A percentile compares a stretch with the other conserved stretches of the same genome.
Conservation (phyloP, 2,797 vertebrate genomes). For the Gymnothorax reevesii region DNA sequence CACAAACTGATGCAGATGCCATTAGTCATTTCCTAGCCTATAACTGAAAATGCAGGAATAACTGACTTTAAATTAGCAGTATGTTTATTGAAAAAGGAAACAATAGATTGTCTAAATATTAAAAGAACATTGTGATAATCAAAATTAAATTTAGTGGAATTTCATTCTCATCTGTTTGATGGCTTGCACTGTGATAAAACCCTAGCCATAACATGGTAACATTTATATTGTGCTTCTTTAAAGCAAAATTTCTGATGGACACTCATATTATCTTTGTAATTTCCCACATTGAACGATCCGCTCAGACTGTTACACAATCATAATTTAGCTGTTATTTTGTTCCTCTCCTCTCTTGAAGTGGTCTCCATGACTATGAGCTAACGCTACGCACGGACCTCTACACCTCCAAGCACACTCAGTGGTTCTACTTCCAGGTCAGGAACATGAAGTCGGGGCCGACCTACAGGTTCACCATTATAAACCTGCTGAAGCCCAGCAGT, state of each 20-base stretch:
- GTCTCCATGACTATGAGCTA: conserved; percentile 82
- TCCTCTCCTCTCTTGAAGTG: conserved; percentile 62
- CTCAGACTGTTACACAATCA: not conserved
- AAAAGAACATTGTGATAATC: too few species aligned
- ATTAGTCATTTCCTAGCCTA: too few species aligned
- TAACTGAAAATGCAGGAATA: too few species aligned
- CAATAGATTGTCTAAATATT: too few species aligned
- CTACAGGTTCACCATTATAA: conserved; percentile 89
- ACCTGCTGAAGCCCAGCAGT: conserved; percentile 87
- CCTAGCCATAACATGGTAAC: not conserved
- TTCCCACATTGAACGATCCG: not conserved
- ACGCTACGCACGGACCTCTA: conserved; percentile 85
- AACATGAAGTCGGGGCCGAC: conserved; percentile 77
- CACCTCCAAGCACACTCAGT: conserved; percentile 90
- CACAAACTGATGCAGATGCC: too few species aligned
- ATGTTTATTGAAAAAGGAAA: too few species aligned
- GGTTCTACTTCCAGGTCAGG: conserved; percentile 93
- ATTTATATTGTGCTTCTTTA: not conserved
- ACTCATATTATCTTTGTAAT: not conserved
- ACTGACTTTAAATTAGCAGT: too few species aligned
- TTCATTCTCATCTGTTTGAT: not conserved
- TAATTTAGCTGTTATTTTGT: not conserved
- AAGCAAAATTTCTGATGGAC: not conserved
- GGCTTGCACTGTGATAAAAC: not conserved
- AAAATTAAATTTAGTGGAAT: too few species aligned